Evolutionary conservation across 1,140 invertebrate species (phyloP).

Genomic region (Brachystomella parvula): DNA sequence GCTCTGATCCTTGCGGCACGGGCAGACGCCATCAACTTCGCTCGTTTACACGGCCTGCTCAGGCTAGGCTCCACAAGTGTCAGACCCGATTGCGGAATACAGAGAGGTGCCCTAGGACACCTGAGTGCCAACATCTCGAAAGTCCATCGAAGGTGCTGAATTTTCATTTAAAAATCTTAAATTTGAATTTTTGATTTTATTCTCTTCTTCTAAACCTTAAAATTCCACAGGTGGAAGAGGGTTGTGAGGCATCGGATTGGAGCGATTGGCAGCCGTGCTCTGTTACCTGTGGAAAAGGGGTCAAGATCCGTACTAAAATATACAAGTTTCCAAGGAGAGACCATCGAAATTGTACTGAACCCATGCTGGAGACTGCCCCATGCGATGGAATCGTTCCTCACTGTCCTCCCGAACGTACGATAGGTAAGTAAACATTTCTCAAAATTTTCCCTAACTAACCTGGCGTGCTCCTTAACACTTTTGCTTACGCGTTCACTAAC

Average conservation of each 20-base stretch:
- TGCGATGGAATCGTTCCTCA: slow-evolving; percentile 36
- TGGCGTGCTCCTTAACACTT: too few relatives aligned
- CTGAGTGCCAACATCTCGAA: background rate
- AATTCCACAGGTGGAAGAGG: slow-evolving; percentile 31
- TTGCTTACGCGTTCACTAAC: background rate
- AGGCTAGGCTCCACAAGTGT: slow-evolving; percentile 14
- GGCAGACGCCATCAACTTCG: slow-evolving; percentile 66
- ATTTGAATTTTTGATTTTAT: background rate
- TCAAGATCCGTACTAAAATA: slow-evolving; percentile 43
- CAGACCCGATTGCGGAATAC: slow-evolving; percentile 1
- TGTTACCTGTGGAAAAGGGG: slow-evolving; percentile 45
- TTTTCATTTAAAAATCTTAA: background rate
- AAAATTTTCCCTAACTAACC: too few relatives aligned
- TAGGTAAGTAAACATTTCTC: slow-evolving; percentile 8
- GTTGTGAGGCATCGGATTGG: slow-evolving; percentile 40
- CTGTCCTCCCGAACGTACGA: slow-evolving; percentile 14
- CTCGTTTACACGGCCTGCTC: slow-evolving; percentile 55
- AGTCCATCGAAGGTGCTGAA: background rate
- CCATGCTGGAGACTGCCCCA: slow-evolving; percentile 40
- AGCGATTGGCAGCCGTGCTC: slow-evolving; percentile 45
- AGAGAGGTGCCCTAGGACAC: slow-evolving; percentile 8
- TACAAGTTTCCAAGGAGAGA: slow-evolving; percentile 10
- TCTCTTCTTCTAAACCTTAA: background rate
- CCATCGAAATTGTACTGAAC: slow-evolving; percentile 39
- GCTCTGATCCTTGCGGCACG: slow-evolving; percentile 70